A percentile compares a stretch with the other conserved stretches of the same genome.
These are phyloP conservation scores for Escarpia spicata DNA, from an alignment of 2,888 invertebrate species.

Conservation along the genomic window DNA sequence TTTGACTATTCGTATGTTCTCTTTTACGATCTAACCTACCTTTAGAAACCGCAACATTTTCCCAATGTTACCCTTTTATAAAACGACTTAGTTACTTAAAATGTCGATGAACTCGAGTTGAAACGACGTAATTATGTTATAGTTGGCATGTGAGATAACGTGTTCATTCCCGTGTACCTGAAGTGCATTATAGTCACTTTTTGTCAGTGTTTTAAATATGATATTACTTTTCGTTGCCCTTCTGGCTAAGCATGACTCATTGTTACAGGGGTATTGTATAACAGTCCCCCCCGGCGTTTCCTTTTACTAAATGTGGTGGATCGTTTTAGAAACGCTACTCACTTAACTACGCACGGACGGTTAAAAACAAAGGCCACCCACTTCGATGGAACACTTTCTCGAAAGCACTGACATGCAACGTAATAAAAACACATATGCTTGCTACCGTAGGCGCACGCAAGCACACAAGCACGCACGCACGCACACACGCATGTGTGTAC, in stretches of 20 bases:
- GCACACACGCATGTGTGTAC: too few species aligned
- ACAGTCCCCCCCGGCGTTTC: background rate
- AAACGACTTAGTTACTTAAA: background rate
- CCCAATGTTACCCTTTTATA: background rate
- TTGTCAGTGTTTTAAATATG: background rate
- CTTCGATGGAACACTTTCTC: background rate
- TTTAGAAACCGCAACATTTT: too few species aligned
- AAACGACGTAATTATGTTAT: background rate
- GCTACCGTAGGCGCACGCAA: background rate
- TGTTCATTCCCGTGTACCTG: background rate
- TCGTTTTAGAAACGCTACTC: background rate
- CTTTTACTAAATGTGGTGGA: background rate
- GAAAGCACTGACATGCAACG: background rate
- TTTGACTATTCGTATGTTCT: too few species aligned
- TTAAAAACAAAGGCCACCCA: conserved; percentile 16
- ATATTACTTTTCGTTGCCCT: background rate
- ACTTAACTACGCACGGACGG: background rate
- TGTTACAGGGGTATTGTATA: background rate
- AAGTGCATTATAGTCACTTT: background rate
- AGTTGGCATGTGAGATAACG: background rate
- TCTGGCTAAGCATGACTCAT: background rate
- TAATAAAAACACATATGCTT: background rate
- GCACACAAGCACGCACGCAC: background rate
- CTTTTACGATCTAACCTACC: too few species aligned
- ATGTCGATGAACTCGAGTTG: background rate